Evolutionary conservation across 1,140 invertebrate genomes (phyloP), one percentile per base, ranked within the genome.

Genomic region (Drosophila sp.): DNA sequence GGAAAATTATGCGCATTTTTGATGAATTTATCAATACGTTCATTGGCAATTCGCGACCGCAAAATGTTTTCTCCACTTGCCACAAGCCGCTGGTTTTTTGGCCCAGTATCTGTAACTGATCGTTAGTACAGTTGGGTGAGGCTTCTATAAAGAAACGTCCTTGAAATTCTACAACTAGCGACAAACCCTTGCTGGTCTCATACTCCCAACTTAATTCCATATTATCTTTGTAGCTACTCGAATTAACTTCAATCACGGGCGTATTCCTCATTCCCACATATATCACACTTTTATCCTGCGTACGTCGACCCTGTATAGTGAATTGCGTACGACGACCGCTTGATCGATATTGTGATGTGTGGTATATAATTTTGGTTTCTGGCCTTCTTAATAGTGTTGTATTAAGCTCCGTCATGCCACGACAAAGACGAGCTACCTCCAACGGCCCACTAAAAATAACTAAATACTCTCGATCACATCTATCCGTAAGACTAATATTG

Each of bases 181-280:
- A 93, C 75, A 95, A 95, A 1, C 96, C 96, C 56, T 92, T 2
- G 93, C 90, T 1, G 93, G 92, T 50, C 90, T 81, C 6, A 65
- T 97, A 94, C 84, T 95, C 94, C 96, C 96, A 98, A 1, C 93
- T 90, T 80, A 96, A 97, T 93, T 98, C 96, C 54, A 93, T 92
- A 90, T 97, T 97, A 68, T 92, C 79, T 4, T 71, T 66, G 54
- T 92, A 92, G 1, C 50, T 63, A 1, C 27, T 38, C 1, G 63
- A 40, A 47, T 68, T 58, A 6, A 91, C 61, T 3, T 27, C 40
- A 6, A 91, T 33, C 0, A 40, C n/a, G 8, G 57, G 30, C 4
- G 66, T 40, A 1, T 64, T 29, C 4, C 7, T 35, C 0, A 25
- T 4, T 0, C n/a, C n/a, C 0, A 91, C 41, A 2, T n/a, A 41